Evolutionary conservation across 2,113 vertebrate genomes (phyloP), one percentile per base, ranked within the genome.

Genomic region (Equus quagga): DNA sequence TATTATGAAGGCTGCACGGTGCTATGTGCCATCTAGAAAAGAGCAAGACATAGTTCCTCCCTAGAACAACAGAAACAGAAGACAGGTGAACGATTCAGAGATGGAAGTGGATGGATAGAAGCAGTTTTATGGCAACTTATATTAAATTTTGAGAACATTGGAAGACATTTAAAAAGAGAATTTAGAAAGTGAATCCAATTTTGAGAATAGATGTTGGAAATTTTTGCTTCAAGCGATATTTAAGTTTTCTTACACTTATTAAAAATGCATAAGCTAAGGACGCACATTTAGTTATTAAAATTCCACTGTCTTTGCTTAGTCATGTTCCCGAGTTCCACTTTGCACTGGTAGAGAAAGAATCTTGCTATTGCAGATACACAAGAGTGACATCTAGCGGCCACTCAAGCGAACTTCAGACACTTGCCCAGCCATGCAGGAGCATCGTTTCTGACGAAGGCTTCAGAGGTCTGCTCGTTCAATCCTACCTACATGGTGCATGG

Each of bases 341-440:
- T 70, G 33, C 7, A 3, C 17, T 11, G 2, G 24, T 18, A 56
- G 23, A 15, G 62, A 67, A 82, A 60, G 17, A 6, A 18, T 46
- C 17, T 81, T 67, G 67, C 41, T 46, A 14, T 60, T 26, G 8
- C 44, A 28, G 24, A 12, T 46, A 44, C 11, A 41, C 73, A 56
- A 92, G 65, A 15, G 72, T 70, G 95, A 81, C 85, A 92, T 85
- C 95, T 94, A 96, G 89, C 5, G 92, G 73, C 19, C 65, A 49
- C 70, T 23, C 4, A 26, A 15, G 67, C 41, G 67, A 85, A 89
- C 60, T 54, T 60, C 84, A 76, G 41, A 18, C 24, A 69, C 31
- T 80, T 26, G 18, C 7, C 2, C 33, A 69, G 56, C 4, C 26
- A 0, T 0, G 0, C 5, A 19, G 6, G 6, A 4, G 6, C 64